Evolutionary conservation across 2,888 invertebrate species (phyloP).

Genomic region (Agrypnus murinus): DNA sequence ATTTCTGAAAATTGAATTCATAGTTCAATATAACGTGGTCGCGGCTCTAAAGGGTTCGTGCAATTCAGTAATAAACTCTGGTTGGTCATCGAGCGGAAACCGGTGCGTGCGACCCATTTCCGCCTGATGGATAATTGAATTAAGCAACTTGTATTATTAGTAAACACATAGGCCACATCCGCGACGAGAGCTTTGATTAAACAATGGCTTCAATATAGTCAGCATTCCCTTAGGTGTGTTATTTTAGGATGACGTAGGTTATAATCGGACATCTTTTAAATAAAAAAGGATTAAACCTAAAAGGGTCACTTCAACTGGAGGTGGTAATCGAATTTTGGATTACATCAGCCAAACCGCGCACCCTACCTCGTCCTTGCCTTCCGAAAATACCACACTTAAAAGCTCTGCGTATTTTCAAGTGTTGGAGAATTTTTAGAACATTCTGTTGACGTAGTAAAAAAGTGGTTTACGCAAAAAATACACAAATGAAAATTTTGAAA

Average conservation of each 20-base stretch:
- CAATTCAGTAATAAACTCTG: slow-evolving; percentile 29
- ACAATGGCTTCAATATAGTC: slow-evolving; percentile 11
- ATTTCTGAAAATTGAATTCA: slow-evolving; percentile 3
- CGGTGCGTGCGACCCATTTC: slow-evolving; percentile 43
- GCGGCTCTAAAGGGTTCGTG: neutral
- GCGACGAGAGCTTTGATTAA: slow-evolving; percentile 30
- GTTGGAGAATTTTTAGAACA: neutral
- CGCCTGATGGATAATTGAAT: slow-evolving; percentile 42
- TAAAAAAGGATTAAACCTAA: slow-evolving; percentile 8
- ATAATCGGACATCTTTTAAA: slow-evolving; percentile 23
- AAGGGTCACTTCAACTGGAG: slow-evolving; percentile 22
- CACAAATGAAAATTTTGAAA: too few species aligned
- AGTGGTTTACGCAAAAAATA: too few species aligned
- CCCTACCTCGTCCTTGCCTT: neutral
- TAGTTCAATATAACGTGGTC: slow-evolving; percentile 1
- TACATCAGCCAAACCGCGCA: slow-evolving; percentile 4
- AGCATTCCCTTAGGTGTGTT: slow-evolving; percentile 15
- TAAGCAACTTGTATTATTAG: slow-evolving; percentile 39
- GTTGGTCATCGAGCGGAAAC: slow-evolving; percentile 35
- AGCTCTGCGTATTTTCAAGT: neutral
- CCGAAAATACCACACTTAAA: slow-evolving; percentile 12
- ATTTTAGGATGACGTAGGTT: slow-evolving; percentile 19
- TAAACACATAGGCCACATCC: slow-evolving; percentile 29
- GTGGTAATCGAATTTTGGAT: slow-evolving; percentile 13
- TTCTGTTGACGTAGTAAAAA: too few species aligned